Conservation (phyloP, 2,797 vertebrate species). For the Enteromius mattozi region DNA sequence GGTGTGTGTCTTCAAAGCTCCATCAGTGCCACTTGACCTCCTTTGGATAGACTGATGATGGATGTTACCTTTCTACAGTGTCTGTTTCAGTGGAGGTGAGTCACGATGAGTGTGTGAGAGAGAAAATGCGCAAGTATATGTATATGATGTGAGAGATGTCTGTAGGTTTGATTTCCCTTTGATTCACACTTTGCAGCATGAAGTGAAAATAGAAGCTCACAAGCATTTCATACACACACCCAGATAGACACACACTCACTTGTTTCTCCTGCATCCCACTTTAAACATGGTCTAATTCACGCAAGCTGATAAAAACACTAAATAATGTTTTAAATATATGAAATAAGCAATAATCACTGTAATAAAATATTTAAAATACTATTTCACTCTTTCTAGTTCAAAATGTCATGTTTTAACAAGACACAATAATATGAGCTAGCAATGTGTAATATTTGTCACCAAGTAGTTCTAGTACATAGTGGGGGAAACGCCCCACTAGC, state of each 20-base stretch:
- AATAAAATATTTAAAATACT: too few relatives aligned
- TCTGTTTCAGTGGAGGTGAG: conserved; percentile 37
- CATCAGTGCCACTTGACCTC: conserved; percentile 14
- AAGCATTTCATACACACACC: background rate
- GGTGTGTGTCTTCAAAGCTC: conserved; percentile 24
- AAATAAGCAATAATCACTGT: too few relatives aligned
- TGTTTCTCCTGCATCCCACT: background rate
- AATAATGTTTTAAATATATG: too few relatives aligned
- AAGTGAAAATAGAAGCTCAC: conserved; percentile 16
- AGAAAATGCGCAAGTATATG: background rate
- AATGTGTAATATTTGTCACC: too few relatives aligned
- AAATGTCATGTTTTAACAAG: too few relatives aligned
- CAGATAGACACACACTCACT: background rate
- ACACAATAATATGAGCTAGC: too few relatives aligned
- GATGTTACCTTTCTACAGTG: conserved; percentile 50
- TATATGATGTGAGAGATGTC: conserved; percentile 3
- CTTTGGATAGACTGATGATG: conserved; percentile 41
- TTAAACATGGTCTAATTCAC: background rate
- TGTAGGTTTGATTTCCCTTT: conserved; percentile 17
- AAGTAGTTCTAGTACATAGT: too few relatives aligned
- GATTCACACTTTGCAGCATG: conserved; percentile 10
- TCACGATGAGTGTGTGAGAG: conserved; percentile 16
- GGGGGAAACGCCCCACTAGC: too few relatives aligned
- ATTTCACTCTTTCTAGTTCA: too few relatives aligned
- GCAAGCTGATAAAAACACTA: too few relatives aligned